These are phyloP conservation scores for Ageneiosus marmoratus DNA, from an alignment of 2,113 vertebrate species.

Conservation along the genomic window DNA sequence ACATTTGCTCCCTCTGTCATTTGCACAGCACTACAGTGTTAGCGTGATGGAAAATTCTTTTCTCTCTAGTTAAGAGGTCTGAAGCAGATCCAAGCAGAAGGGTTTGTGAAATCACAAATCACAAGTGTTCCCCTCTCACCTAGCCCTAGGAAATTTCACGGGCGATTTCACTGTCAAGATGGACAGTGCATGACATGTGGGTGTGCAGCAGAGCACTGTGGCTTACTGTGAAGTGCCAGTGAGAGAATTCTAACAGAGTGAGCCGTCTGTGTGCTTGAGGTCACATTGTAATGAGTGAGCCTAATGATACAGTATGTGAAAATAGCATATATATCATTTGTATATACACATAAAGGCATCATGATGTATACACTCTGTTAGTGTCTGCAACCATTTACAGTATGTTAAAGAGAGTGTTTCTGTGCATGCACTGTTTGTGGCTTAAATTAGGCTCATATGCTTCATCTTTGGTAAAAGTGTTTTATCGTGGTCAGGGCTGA, in stretches of 20 bases:
- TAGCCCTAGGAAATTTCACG: constrained; percentile 33
- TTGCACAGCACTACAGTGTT: background rate
- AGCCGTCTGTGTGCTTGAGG: constrained; percentile 11
- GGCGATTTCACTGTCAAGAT: constrained; percentile 44
- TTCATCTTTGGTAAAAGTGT: background rate
- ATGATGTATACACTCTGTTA: background rate
- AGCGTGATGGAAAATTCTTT: background rate
- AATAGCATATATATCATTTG: background rate
- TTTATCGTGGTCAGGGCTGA: background rate
- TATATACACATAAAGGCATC: background rate
- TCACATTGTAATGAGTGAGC: constrained; percentile 29
- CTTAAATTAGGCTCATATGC: background rate
- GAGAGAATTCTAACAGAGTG: constrained; percentile 9
- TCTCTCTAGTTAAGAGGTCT: background rate
- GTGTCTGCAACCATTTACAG: background rate
- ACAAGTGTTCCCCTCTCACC: constrained; percentile 31
- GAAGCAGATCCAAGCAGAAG: constrained; percentile 7
- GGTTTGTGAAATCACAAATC: constrained; percentile 30
- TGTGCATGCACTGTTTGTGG: background rate
- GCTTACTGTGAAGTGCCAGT: constrained; percentile 27
- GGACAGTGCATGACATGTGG: constrained; percentile 42
- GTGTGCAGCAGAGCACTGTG: constrained; percentile 20
- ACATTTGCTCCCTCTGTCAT: background rate
- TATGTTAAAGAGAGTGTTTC: background rate
- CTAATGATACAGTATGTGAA: background rate